Conservation (phyloP, 1,140 invertebrate genomes). For the Amyelois transitella region DNA sequence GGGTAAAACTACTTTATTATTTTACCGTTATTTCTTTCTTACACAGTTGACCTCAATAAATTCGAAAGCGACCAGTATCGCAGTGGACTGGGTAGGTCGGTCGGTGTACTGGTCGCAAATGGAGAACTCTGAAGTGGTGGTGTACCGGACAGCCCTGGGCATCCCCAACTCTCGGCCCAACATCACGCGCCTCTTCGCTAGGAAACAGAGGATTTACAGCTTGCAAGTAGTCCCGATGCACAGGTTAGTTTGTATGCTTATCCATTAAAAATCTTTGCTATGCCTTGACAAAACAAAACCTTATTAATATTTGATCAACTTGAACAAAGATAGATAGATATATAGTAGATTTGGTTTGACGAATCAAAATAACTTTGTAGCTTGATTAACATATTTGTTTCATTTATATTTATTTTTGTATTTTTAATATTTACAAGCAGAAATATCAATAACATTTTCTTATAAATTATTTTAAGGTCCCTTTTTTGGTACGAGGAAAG, state of each 20-base stretch:
- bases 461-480: slow-evolving; percentile 75
- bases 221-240: slow-evolving; percentile 83
- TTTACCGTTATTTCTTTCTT: not conserved
- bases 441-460: too few species aligned
- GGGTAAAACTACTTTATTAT: too few species aligned
- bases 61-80: slow-evolving; percentile 79
- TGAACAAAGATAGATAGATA: too few species aligned
- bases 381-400: too few species aligned
- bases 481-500: slow-evolving; percentile 83
- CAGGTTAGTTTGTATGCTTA: slow-evolving; percentile 67
- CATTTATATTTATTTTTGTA: not conserved
- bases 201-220: slow-evolving; percentile 75
- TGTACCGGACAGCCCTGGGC: slow-evolving; percentile 78
- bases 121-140: slow-evolving; percentile 60
- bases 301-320: too few species aligned
- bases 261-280: not conserved
- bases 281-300: not conserved
- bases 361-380: too few species aligned
- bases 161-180: slow-evolving; percentile 66
- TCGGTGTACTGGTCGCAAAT: slow-evolving; percentile 87
- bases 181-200: slow-evolving; percentile 66
- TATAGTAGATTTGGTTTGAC: too few species aligned
- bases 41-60: slow-evolving; percentile 76
- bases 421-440: too few species aligned
- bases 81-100: slow-evolving; percentile 90